Evolutionary conservation across 2,888 invertebrate genomes (phyloP).

Genomic region (Strigamia maritima): DNA sequence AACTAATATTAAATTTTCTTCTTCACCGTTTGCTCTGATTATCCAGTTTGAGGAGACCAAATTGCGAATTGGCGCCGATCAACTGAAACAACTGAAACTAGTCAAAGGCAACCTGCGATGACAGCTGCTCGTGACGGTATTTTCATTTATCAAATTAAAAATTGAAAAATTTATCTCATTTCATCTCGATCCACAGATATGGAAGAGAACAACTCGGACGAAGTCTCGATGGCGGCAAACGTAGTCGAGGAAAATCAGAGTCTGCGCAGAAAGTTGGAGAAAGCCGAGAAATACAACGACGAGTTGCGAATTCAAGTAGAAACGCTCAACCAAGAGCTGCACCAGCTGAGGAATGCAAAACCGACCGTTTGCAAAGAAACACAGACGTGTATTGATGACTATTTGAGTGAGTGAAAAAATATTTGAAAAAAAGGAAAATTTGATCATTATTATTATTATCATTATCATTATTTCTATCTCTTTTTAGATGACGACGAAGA

Average conservation of each 20-base stretch:
- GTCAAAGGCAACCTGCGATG: background rate
- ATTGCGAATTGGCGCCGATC: background rate
- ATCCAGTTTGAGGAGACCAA: background rate
- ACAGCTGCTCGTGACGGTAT: slow-evolving; percentile 8
- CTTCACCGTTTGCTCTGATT: background rate
- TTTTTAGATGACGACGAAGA: background rate
- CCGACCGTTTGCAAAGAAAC: background rate
- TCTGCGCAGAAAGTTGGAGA: background rate
- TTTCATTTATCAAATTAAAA: too few species aligned
- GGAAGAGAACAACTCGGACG: background rate
- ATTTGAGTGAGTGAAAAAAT: background rate
- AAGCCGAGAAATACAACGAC: slow-evolving; percentile 3
- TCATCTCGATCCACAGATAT: too few species aligned
- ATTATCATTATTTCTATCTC: background rate
- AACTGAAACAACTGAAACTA: background rate
- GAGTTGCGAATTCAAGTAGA: background rate
- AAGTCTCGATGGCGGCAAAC: background rate
- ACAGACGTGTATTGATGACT: background rate
- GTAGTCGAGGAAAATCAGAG: background rate
- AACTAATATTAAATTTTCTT: slow-evolving; percentile 10
- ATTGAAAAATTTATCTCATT: too few species aligned
- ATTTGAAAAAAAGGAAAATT: too few species aligned
- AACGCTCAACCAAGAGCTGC: background rate
- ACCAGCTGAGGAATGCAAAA: background rate
- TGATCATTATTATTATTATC: too few species aligned